Evolutionary conservation across 2,113 vertebrate genomes (phyloP), one percentile per base, ranked within the genome.

Genomic region (Butastur rufipennis): DNA sequence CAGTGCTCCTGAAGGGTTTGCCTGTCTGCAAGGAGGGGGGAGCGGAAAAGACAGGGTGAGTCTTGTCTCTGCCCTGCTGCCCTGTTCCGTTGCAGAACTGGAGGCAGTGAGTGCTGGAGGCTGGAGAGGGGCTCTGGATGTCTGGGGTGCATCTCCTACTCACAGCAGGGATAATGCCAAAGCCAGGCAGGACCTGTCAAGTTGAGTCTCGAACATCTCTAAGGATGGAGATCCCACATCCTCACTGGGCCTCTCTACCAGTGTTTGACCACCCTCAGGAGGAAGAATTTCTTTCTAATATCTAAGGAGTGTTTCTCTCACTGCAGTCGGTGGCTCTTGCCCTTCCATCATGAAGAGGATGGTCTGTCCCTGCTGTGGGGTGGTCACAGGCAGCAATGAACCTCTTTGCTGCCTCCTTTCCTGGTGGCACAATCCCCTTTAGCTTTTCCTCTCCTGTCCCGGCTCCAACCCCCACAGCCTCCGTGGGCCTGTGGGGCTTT

Each of bases 301-400:
- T 6, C 21, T 36, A 32, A n/a, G 50, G 21, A 32, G 26, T 8
- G 5, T 10, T 36, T 65, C 42, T 42, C 31, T 48, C 43, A 38
- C 32, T 50, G 43, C 50, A 50, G 50, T 21, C 36, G 50, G n/a
- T 50, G 59, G 17, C 9, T 65, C 42, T 55, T 62, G 19, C 12
- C 15, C 27, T 65, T 72, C n/a, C 5, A 6, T 31, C 50, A 48
- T 13, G 74, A 40, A 22, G 5, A 48, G 6, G 10, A 50, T 4
- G 8, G 31, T 72, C 75, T 8, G 2, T 48, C 42, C 13, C 27
- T 3, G 2, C 6, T 2, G 1, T 1, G 8, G 11, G 20, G 20
- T 20, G 58, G 12, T 36, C 43, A 58, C 22, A 66, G 43, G 50
- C 17, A 26, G 21, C 32, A 43, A 31, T 0, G 2, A 66, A 18